These are phyloP conservation scores for Noctua fimbriata DNA, from an alignment of 2,888 invertebrate species.

Conservation along the genomic window DNA sequence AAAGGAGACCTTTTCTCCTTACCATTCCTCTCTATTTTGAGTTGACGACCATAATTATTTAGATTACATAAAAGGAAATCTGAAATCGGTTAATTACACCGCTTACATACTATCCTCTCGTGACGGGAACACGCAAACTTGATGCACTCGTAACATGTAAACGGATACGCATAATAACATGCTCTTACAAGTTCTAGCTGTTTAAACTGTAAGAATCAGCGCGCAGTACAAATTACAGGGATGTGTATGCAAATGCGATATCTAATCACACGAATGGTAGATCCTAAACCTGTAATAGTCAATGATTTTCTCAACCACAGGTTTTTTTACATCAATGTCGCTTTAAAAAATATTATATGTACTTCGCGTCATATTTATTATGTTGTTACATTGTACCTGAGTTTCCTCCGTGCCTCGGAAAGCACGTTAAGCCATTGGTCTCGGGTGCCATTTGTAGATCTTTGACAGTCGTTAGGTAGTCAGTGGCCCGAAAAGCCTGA, in stretches of 20 bases:
- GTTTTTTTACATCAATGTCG: background rate
- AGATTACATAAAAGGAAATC: background rate
- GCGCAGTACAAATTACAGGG: constrained; percentile 29
- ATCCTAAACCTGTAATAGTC: background rate
- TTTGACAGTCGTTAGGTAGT: too few relatives aligned
- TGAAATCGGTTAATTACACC: background rate
- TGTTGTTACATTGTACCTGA: too few relatives aligned
- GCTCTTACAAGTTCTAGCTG: constrained; percentile 9
- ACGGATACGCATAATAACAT: constrained; percentile 45
- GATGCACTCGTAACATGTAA: constrained; percentile 26
- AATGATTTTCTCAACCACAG: constrained; percentile 8
- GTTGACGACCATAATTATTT: background rate
- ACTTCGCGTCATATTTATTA: too few relatives aligned
- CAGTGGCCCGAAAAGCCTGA: too few relatives aligned
- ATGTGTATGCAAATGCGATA: constrained; percentile 8
- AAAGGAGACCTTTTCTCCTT: background rate
- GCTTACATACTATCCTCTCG: background rate
- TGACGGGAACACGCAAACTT: constrained; percentile 1
- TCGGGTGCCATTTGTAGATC: too few relatives aligned
- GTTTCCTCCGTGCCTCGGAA: too few relatives aligned
- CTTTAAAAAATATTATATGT: background rate
- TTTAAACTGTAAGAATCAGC: constrained; percentile 25
- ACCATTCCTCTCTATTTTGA: background rate
- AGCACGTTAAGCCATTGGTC: too few relatives aligned
- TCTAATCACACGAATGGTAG: constrained; percentile 3